Conservation (phyloP, 2,113 vertebrate genomes). For the Trichomycterus rosablanca region DNA sequence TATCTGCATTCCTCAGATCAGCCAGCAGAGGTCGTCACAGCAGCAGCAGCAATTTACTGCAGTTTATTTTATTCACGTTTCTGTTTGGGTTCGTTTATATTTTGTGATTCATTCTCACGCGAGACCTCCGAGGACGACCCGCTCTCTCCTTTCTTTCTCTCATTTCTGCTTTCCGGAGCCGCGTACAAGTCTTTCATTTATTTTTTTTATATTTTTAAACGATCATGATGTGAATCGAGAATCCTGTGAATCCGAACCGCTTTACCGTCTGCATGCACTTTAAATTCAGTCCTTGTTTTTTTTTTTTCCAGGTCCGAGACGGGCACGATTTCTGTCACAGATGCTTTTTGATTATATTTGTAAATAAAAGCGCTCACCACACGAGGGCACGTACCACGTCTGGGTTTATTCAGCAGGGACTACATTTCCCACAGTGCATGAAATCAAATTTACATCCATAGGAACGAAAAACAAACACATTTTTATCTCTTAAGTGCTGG, state of each 20-base stretch:
- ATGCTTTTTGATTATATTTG: conserved; percentile 99
- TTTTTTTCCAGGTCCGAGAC: conserved; percentile 76
- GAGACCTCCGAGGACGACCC: conserved; percentile 51
- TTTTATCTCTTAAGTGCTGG: too few species aligned
- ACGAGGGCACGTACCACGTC: conserved; percentile 39
- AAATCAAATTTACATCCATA: not conserved
- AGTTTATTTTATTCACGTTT: too few species aligned
- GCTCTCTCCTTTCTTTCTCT: conserved; percentile 58
- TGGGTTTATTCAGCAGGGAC: conserved; percentile 1
- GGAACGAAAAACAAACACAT: too few species aligned
- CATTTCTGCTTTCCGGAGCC: conserved; percentile 77
- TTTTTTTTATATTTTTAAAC: conserved; percentile 77
- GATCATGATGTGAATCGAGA: conserved; percentile 73
- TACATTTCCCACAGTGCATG: not conserved
- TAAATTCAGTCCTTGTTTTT: too few species aligned
- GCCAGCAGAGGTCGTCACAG: too few species aligned
- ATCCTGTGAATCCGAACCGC: conserved; percentile 70
- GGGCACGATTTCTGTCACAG: conserved; percentile 92
- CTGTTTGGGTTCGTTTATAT: too few species aligned
- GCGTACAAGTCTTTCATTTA: conserved; percentile 75
- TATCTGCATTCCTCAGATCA: too few species aligned
- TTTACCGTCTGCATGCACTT: conserved; percentile 99
- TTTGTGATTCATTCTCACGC: too few species aligned
- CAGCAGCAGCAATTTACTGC: too few species aligned
- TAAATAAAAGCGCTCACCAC: conserved; percentile 99